Conservation (phyloP, 92 coral and sea anemone species). For the Metridium senile region DNA sequence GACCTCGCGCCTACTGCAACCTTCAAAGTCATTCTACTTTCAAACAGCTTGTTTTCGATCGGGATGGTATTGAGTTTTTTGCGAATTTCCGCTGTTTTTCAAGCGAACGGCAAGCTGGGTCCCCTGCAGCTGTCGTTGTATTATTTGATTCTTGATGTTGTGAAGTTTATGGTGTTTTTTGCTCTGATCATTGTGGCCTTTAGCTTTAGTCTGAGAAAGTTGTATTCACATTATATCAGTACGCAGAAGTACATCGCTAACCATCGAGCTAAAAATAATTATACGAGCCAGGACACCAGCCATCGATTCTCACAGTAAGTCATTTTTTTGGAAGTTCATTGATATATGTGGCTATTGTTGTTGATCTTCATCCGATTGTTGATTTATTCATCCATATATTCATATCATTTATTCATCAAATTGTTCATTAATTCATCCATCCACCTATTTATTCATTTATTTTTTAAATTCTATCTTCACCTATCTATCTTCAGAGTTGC, state of each 20-base stretch:
- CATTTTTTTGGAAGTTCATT: too few species aligned
- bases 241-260: conserved; percentile 52
- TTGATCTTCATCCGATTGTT: too few species aligned
- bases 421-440: too few species aligned
- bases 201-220: conserved; percentile 71
- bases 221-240: conserved; percentile 78
- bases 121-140: conserved; percentile 83
- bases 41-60: conserved; percentile 57
- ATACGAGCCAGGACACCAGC: background rate
- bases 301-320: conserved; percentile 5
- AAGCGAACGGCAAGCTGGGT: conserved; percentile 65
- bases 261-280: background rate
- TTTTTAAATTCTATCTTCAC: too few species aligned
- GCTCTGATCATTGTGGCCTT: conserved; percentile 66
- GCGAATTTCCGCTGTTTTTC: conserved; percentile 37
- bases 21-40: conserved; percentile 44
- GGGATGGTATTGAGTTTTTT: conserved; percentile 51
- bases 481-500: conserved; percentile 25
- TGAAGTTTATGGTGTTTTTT: conserved; percentile 66
- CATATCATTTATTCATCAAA: too few species aligned
- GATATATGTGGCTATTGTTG: too few species aligned
- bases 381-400: too few species aligned
- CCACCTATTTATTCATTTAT: background rate
- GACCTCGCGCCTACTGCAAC: conserved; percentile 26
- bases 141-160: conserved; percentile 65